Conservation (phyloP, 2,888 invertebrate species). For the Melinaea menophilus region DNA sequence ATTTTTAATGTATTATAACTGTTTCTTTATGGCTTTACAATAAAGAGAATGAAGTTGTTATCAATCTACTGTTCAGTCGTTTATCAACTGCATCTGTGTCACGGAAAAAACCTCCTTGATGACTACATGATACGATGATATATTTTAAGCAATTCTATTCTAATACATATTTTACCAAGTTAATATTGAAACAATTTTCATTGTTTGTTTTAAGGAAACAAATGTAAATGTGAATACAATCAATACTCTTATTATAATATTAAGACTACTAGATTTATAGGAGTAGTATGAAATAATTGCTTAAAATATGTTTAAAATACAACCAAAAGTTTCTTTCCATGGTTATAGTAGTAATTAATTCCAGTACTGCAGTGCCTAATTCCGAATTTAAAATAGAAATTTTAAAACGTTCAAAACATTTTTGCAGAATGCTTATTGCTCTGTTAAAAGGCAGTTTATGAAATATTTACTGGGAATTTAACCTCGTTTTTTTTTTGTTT, state of each 20-base stretch:
- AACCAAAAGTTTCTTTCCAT: no score
- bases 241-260: no score
- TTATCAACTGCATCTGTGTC: constrained; percentile 63
- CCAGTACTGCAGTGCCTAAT: constrained; percentile 15
- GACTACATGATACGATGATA: constrained; percentile 66
- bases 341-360: neutral
- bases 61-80: constrained; percentile 40
- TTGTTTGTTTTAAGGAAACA: no score
- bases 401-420: neutral
- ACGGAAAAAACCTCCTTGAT: constrained; percentile 40
- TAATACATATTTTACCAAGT: neutral
- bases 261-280: no score
- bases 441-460: no score
- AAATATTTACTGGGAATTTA: no score
- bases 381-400: neutral
- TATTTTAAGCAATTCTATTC: constrained; percentile 27
- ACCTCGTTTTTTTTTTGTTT: no score
- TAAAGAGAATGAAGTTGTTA: constrained; percentile 28
- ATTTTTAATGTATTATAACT: neutral
- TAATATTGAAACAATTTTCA: no score
- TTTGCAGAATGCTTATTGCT: no score
- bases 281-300: no score
- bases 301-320: no score
- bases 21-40: constrained; percentile 21
- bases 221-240: no score